Conservation (phyloP, 92 coral and sea anemone genomes). For the Pocillopora grandis region DNA sequence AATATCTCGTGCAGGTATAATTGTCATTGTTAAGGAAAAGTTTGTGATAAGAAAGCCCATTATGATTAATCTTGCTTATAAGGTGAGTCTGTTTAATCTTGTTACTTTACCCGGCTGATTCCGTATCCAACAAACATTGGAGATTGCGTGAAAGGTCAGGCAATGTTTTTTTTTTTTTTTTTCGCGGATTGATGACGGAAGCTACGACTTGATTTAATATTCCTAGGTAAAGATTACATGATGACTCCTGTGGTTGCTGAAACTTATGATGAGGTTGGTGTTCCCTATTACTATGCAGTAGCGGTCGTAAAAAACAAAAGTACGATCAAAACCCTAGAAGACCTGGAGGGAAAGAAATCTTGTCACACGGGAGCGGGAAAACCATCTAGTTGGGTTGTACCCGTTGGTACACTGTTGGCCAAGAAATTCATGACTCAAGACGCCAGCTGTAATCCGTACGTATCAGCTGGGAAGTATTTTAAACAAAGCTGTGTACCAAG, state of each 20-base stretch:
- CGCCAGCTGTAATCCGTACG: conserved; percentile 35
- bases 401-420: conserved; percentile 49
- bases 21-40: neutral
- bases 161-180: no score
- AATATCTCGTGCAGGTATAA: conserved; percentile 41
- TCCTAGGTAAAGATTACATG: conserved; percentile 8
- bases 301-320: conserved; percentile 49
- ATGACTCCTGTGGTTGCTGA: conserved; percentile 47
- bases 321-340: neutral
- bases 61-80: no score
- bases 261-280: conserved; percentile 9
- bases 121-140: no score
- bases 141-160: neutral
- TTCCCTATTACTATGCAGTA: conserved; percentile 46
- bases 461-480: conserved; percentile 53
- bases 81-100: no score
- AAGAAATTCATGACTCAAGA: conserved; percentile 17
- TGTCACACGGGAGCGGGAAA: conserved; percentile 71
- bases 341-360: conserved; percentile 52
- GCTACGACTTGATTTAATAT: neutral
- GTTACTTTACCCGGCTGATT: no score
- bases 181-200: no score
- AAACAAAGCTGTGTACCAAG: conserved; percentile 63
- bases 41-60: no score
- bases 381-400: conserved; percentile 62